These are phyloP conservation scores for Tenthredo mesomela DNA, from an alignment of 2,888 invertebrate genomes.

Conservation along the genomic window DNA sequence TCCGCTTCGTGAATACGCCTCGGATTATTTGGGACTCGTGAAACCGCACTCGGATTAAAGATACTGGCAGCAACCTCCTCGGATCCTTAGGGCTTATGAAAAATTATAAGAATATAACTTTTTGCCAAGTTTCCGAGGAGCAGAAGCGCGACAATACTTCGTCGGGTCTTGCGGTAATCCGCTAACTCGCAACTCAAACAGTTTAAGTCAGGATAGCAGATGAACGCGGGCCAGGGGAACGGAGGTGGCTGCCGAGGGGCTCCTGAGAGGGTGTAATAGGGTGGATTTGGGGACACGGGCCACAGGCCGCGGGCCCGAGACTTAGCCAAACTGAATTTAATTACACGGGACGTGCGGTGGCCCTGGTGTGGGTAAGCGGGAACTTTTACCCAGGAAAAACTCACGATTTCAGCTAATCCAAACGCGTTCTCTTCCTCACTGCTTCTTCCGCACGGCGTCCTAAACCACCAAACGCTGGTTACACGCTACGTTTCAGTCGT, in stretches of 20 bases:
- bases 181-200: constrained; percentile 75
- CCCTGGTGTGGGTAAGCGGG: constrained; percentile 33
- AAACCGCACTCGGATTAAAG: constrained; percentile 34
- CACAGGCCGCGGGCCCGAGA: constrained; percentile 59
- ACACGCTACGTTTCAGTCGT: constrained; percentile 24
- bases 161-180: constrained; percentile 65
- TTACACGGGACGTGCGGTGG: constrained; percentile 50
- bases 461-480: constrained; percentile 24
- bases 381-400: constrained; percentile 32
- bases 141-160: constrained; percentile 36
- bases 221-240: constrained; percentile 44
- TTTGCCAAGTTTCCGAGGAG: constrained; percentile 22
- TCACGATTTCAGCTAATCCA: constrained; percentile 25
- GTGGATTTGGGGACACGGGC: constrained; percentile 64
- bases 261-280: constrained; percentile 66
- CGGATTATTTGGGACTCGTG: constrained; percentile 15
- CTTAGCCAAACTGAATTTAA: constrained; percentile 66
- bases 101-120: constrained; percentile 40
- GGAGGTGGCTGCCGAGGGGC: constrained; percentile 60
- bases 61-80: not conserved
- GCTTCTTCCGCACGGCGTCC: constrained; percentile 17
- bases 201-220: constrained; percentile 70
- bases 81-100: constrained; percentile 23
- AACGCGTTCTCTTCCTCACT: constrained; percentile 9
- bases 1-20: constrained; percentile 1